These are phyloP conservation scores for Drepana arcuata DNA, from an alignment of 1,140 invertebrate species.

Conservation along the genomic window DNA sequence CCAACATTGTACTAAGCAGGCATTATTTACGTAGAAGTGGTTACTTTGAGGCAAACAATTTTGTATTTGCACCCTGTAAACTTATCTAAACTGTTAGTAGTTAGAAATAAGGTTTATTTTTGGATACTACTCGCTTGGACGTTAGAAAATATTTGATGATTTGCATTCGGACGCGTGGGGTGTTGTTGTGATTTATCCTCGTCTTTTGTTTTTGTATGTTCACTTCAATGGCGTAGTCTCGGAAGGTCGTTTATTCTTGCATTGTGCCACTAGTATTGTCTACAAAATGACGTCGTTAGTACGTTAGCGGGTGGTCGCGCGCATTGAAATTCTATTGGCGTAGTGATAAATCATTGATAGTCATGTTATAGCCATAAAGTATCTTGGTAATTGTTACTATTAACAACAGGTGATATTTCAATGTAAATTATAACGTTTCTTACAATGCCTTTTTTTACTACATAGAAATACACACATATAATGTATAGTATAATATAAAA, in stretches of 20 bases:
- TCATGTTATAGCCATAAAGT: constrained; percentile 30
- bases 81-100: too few relatives aligned
- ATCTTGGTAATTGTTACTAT: constrained; percentile 42
- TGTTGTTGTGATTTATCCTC: constrained; percentile 60
- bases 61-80: too few relatives aligned
- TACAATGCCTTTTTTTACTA: too few relatives aligned
- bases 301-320: constrained; percentile 59
- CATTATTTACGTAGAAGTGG: constrained; percentile 57
- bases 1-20: constrained; percentile 42
- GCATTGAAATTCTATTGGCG: constrained; percentile 60
- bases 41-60: too few relatives aligned
- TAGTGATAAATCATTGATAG: constrained; percentile 52
- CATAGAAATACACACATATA: background rate
- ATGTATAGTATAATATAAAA: too few relatives aligned
- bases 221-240: constrained; percentile 54
- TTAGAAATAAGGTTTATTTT: too few relatives aligned
- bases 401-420: constrained; percentile 24
- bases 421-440: constrained; percentile 22
- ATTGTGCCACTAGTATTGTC: constrained; percentile 62
- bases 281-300: constrained; percentile 63
- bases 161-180: constrained; percentile 40
- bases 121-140: too few relatives aligned
- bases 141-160: too few relatives aligned
- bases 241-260: constrained; percentile 63
- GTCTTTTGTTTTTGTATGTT: constrained; percentile 66